Base-by-base conservation (phyloP, 2,888 invertebrate genomes). In the Oithona nana region DNA sequence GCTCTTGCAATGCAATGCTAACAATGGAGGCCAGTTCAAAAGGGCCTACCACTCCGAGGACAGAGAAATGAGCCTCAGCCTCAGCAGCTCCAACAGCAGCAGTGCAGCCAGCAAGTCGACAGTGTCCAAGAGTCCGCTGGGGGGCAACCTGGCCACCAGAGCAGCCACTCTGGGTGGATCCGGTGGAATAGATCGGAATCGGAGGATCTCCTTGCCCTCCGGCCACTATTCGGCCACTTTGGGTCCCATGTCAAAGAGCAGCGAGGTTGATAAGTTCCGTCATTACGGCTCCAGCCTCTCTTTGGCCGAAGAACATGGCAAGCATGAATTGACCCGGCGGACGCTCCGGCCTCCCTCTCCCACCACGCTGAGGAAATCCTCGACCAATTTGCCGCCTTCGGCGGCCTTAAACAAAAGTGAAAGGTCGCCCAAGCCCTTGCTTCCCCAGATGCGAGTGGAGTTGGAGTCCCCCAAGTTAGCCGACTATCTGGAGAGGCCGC, bases 401-500 rank as follows among this genome's bases (percentile, higher is more conserved):
- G 31, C 20, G 16, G 26, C 13, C 2, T 2, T 26, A n/a, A 52
- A 24, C 54, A 20, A 52, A 22, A 22, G 13, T 24, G 24, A 52
- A 2, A 20, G 22, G 2, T 57, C 30, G 20, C 20, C 39, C 57
- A 59, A 59, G 26, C 59, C 59, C 49, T 48, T 29, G 28, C 49
- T 59, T 2, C 59, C 59, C 20, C 26, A 59, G 26, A 39, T 49
- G 8, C 20, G 50, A 20, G 50, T 59, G 22, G 59, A 59, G 28
- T 13, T 49, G 1, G 24, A 49, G 39, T 24, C 31, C 8, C 59
- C 59, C 3, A 59, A 22, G 13, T 29, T 59, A 16, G 48, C 22
- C 8, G 59, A 59, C 28, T 59, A 59, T 28, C 28, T 59, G 59
- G 50, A 49, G 49, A 59, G 29, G 59, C 59, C 59, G 26, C 59